These are phyloP conservation scores for Pararge aegeria DNA, from an alignment of 1,140 invertebrate genomes.

Conservation along the genomic window DNA sequence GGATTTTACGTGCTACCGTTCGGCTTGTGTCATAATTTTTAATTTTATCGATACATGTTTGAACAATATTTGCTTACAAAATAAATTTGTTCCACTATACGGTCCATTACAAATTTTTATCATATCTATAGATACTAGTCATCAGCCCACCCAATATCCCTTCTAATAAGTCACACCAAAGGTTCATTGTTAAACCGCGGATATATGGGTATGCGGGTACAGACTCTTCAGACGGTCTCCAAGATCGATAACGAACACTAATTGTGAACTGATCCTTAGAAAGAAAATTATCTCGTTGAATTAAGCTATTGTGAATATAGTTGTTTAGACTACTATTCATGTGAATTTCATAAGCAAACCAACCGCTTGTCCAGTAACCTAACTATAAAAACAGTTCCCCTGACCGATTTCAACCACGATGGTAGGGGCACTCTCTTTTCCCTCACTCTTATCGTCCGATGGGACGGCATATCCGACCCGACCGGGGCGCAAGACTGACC, in stretches of 20 bases:
- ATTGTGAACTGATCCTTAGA: slow-evolving; percentile 3
- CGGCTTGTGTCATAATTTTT: not conserved
- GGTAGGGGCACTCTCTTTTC: no score
- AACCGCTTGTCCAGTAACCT: no score
- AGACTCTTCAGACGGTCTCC: slow-evolving; percentile 1
- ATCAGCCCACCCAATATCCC: not conserved
- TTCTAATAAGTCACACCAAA: not conserved
- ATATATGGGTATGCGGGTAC: slow-evolving; percentile 11
- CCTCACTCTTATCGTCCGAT: no score
- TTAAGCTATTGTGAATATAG: no score
- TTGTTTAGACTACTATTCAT: no score
- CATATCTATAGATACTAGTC: not conserved
- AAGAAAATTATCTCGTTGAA: not conserved
- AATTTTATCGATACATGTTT: not conserved
- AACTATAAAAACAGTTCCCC: no score
- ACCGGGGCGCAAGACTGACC: no score
- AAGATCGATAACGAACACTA: slow-evolving; percentile 4
- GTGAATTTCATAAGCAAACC: no score
- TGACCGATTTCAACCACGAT: no score
- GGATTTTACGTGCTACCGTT: not conserved
- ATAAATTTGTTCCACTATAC: no score
- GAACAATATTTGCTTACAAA: not conserved
- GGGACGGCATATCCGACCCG: no score
- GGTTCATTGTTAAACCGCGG: slow-evolving; percentile 4
- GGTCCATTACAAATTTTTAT: no score